phyloP scores from a whole-genome alignment of 2,797 vertebrate genomes.

The Avahi laniger region DNA sequence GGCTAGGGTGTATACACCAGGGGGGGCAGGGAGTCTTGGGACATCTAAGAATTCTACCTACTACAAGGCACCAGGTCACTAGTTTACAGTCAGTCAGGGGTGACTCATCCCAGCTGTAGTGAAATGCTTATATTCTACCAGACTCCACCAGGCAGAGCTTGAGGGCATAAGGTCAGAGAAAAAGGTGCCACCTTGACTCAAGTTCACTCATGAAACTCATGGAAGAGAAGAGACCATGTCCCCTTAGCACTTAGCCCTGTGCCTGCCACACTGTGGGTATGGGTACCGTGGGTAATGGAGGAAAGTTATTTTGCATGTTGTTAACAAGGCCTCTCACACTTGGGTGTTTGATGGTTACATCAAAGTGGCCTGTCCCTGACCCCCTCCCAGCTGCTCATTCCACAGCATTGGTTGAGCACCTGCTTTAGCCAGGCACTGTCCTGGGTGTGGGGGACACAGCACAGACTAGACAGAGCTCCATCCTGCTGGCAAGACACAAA shows the following conservation, averaged over 20 bases:
- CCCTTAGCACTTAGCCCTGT: not conserved
- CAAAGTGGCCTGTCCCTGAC: not conserved
- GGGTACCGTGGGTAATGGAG: not conserved
- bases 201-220: not conserved
- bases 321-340: not conserved
- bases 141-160: not conserved
- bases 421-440: not conserved
- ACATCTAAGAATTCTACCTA: not conserved
- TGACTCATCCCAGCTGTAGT: not conserved
- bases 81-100: not conserved
- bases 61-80: not conserved
- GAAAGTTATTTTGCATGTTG: not conserved
- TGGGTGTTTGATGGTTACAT: not conserved
- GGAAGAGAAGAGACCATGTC: not conserved
- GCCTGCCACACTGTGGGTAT: rapidly evolving
- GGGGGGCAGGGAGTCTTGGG: not conserved
- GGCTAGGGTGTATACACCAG: not conserved
- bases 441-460: not conserved
- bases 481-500: not conserved
- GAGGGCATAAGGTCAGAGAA: not conserved
- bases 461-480: not conserved
- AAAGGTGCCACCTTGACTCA: not conserved
- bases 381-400: not conserved
- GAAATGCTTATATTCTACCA: not conserved
- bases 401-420: not conserved